phyloP scores from a whole-genome alignment of 2,888 invertebrate species.

The Clitarchus hookeri region DNA sequence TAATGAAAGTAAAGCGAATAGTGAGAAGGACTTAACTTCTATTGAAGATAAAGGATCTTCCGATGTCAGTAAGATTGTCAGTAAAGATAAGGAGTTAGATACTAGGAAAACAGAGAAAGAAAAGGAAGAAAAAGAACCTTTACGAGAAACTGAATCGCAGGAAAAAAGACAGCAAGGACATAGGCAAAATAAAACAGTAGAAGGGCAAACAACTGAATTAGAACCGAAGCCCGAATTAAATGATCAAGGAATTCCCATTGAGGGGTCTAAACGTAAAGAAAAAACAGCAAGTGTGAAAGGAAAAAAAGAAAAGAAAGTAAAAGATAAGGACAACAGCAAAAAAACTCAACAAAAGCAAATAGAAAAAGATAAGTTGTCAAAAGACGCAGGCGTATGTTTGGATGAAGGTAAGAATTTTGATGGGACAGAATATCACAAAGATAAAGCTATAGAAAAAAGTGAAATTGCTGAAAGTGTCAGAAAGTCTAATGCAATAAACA shows the following conservation, averaged over 20 bases:
- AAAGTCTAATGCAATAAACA: too few species aligned
- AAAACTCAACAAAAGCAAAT: not conserved
- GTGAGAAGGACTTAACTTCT: not conserved
- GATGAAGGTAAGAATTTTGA: too few species aligned
- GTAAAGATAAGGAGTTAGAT: conserved; percentile 21
- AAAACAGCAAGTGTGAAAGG: not conserved
- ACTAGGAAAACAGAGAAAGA: not conserved
- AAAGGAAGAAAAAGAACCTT: not conserved
- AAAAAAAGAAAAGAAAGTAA: not conserved
- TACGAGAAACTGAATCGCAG: not conserved
- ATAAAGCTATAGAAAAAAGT: too few species aligned
- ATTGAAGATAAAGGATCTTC: not conserved
- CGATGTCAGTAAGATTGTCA: conserved; percentile 15
- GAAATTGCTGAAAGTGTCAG: too few species aligned
- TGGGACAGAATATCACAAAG: too few species aligned
- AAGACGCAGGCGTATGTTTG: not conserved
- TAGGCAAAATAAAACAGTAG: conserved; percentile 7
- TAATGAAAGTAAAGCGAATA: not conserved
- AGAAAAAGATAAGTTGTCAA: not conserved
- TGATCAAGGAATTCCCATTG: not conserved
- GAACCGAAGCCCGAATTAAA: conserved; percentile 21
- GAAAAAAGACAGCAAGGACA: not conserved
- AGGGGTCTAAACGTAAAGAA: not conserved
- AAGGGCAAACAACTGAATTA: not conserved
- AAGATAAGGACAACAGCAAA: not conserved